phyloP scores from a whole-genome alignment of 2,113 vertebrate species.

The Tiliqua scincoides region DNA sequence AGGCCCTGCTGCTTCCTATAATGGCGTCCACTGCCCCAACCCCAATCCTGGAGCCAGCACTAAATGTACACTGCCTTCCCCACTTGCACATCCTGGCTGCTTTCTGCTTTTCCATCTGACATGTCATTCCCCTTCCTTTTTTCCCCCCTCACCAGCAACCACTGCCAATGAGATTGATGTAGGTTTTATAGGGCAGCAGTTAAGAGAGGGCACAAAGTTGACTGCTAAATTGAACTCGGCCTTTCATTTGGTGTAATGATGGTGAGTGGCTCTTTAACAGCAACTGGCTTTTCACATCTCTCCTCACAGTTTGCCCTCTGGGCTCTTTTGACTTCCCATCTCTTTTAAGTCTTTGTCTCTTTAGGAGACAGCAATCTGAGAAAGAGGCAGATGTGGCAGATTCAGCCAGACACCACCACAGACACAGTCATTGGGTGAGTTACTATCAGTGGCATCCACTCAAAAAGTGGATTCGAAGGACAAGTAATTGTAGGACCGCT shows the following conservation, averaged over 20 bases:
- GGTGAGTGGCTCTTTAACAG: not conserved
- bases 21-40: not conserved
- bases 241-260: not conserved
- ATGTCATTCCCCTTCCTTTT: not conserved
- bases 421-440: too few species aligned
- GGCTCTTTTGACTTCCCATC: not conserved
- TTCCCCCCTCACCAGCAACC: not conserved
- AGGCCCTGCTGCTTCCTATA: not conserved
- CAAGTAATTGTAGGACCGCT: too few species aligned
- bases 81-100: fast-evolving
- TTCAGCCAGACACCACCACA: too few species aligned
- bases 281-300: not conserved
- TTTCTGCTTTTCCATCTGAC: slow-evolving; percentile 8
- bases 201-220: not conserved
- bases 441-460: too few species aligned
- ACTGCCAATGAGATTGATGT: not conserved
- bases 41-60: not conserved
- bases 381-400: too few species aligned
- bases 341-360: not conserved
- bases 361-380: too few species aligned
- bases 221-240: not conserved
- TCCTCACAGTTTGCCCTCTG: fast-evolving
- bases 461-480: too few species aligned
- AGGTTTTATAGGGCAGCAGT: not conserved
- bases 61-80: not conserved